Base-by-base conservation (phyloP, 2,113 vertebrate genomes). In the Camelus bactrianus region DNA sequence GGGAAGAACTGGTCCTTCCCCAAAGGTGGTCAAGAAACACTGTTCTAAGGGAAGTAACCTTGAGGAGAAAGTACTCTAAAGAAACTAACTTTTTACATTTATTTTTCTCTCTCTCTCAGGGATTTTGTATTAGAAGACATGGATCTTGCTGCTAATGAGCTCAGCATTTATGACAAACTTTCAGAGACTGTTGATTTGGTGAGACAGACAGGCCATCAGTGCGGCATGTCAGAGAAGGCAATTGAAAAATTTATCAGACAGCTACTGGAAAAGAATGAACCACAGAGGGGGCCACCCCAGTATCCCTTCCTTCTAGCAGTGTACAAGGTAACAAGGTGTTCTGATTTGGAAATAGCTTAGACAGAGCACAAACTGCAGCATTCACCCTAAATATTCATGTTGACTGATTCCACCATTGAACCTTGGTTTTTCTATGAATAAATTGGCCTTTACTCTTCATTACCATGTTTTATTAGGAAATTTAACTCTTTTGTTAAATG, bases 141-240 rank as follows among this genome's bases (percentile, higher is more conserved):
- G 99, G 99, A 99, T 96, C 99, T 99, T 38, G 99, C 99, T 0
- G 98, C 98, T 96, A 99, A 98, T 2, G 99, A 99, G 95, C 99
- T 99, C 89, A 99, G 99, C 94, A 99, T 99, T 98, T 99, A 99
- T 89, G 99, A 99, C 98, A 99, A 99, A 96, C 99, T 99, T n/a
- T 99, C 99, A 0, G 99, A 99, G 98, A 99, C 99, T 8, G 99
- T 99, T 89, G 99, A 99, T 92, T 99, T 99, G 87, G 99, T 99
- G 97, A 99, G 99, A 15, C 99, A 99, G 98, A 99, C 99, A 0
- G 99, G 99, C 30, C 99, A 99, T 97, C 99, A 99, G 9, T 99
- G 99, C 88, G 99, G 99, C 60, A 99, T 99, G 99, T 99, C 99
- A 1, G 99, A 99, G 98, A 98, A 99, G 88, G 99, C 99, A 97